Conservation (phyloP, 2,888 invertebrate species). For the Pyrrhosoma nymphula region DNA sequence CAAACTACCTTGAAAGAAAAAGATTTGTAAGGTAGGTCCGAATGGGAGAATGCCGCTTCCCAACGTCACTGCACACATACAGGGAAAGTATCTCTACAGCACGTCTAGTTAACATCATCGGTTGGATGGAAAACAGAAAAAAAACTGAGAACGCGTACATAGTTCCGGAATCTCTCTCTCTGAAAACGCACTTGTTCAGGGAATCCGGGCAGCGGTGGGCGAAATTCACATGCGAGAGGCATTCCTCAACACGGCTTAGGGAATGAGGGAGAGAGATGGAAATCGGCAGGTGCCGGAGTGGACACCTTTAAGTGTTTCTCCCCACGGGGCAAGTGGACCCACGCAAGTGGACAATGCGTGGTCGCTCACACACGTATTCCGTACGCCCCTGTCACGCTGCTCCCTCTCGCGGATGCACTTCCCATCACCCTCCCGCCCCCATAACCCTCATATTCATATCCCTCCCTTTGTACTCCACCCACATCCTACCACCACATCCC, state of each 20-base stretch:
- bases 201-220: background rate
- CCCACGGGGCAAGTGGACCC: background rate
- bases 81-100: no score
- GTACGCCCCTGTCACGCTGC: no score
- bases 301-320: background rate
- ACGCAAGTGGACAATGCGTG: background rate
- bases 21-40: no score
- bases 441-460: background rate
- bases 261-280: background rate
- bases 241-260: background rate
- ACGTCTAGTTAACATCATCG: no score
- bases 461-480: background rate
- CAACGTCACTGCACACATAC: no score
- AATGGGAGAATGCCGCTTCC: no score
- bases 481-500: background rate
- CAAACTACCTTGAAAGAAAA: no score
- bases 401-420: background rate
- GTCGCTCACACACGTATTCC: background rate
- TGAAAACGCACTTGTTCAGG: no score
- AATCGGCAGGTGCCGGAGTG: background rate
- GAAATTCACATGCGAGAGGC: background rate
- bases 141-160: no score
- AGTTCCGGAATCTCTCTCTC: no score
- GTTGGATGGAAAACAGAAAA: no score
- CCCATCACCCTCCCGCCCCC: background rate